These are phyloP conservation scores for Amphipyra berbera DNA, from an alignment of 2,888 invertebrate species.

Conservation along the genomic window DNA sequence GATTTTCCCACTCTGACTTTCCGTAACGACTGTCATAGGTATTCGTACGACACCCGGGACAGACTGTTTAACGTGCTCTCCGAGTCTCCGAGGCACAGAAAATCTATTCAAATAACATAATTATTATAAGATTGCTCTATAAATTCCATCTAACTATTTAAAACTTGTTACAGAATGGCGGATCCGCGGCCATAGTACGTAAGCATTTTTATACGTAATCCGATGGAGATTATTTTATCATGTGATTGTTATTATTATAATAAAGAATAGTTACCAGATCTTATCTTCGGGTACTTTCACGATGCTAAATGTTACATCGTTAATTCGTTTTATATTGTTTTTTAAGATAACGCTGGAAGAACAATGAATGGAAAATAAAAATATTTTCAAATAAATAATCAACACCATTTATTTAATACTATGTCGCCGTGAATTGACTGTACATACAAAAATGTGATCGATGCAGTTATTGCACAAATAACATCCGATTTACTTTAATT, in stretches of 20 bases:
- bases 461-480: slow-evolving; percentile 82
- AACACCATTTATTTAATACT: slow-evolving; percentile 87
- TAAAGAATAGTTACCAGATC: slow-evolving; percentile 34
- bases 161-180: slow-evolving; percentile 81
- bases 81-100: too few relatives aligned
- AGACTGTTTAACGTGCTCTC: too few relatives aligned
- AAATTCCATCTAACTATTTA: not conserved
- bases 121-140: too few relatives aligned
- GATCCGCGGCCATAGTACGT: slow-evolving; percentile 76
- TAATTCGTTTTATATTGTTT: slow-evolving; percentile 33
- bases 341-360: slow-evolving; percentile 17
- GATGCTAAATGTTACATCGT: slow-evolving; percentile 30
- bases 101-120: too few relatives aligned
- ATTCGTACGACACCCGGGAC: too few relatives aligned
- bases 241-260: slow-evolving; percentile 54
- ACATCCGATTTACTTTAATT: slow-evolving; percentile 58
- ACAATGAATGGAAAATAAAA: slow-evolving; percentile 45
- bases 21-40: too few relatives aligned
- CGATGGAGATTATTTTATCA: slow-evolving; percentile 57
- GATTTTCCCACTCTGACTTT: too few relatives aligned
- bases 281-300: slow-evolving; percentile 13
- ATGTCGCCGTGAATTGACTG: slow-evolving; percentile 75
- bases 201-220: slow-evolving; percentile 56
- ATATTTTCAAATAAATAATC: slow-evolving; percentile 70
- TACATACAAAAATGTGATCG: slow-evolving; percentile 75